Percentiles rank a stretch among this genome's conserved stretches.
phyloP scores from a whole-genome alignment of 92 coral and sea anemone species.

The Nematostella vectensis region DNA sequence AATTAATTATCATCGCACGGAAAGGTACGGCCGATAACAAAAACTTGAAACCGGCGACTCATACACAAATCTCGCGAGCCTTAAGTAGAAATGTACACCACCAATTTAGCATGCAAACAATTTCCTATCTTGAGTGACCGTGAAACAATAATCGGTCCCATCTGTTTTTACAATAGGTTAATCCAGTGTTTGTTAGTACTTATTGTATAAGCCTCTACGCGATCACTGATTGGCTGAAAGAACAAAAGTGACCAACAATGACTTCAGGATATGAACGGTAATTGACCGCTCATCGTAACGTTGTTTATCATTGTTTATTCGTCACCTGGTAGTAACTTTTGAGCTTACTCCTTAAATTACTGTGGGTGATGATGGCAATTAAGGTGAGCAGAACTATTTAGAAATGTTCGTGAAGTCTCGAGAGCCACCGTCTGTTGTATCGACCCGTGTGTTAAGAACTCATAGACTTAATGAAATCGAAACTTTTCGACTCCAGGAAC shows the following conservation, averaged over 20 bases:
- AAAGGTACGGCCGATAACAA: too few species aligned
- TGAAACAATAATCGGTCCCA: too few species aligned
- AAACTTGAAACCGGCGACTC: too few species aligned
- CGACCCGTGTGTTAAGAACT: constrained; percentile 57
- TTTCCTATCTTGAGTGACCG: too few species aligned
- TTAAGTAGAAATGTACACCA: too few species aligned
- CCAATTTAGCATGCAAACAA: too few species aligned
- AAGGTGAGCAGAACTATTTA: too few species aligned
- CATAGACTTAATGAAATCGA: constrained; percentile 72
- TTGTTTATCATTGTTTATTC: constrained; percentile 1
- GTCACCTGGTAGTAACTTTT: background rate
- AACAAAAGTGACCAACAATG: background rate
- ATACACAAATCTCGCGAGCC: too few species aligned
- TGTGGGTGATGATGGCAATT: background rate
- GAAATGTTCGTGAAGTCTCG: constrained; percentile 36
- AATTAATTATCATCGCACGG: too few species aligned
- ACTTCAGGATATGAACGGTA: constrained; percentile 2
- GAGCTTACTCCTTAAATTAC: background rate
- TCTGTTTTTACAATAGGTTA: too few species aligned
- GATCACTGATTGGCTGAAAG: background rate
- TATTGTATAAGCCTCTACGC: background rate
- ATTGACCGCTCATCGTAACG: background rate
- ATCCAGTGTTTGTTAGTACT: too few species aligned
- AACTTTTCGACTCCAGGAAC: constrained; percentile 61
- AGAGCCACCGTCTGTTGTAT: constrained; percentile 70